Evolutionary conservation across 1,140 invertebrate species (phyloP), one percentile per base, ranked within the genome.

Genomic region (Drosophila prosaltans): DNA sequence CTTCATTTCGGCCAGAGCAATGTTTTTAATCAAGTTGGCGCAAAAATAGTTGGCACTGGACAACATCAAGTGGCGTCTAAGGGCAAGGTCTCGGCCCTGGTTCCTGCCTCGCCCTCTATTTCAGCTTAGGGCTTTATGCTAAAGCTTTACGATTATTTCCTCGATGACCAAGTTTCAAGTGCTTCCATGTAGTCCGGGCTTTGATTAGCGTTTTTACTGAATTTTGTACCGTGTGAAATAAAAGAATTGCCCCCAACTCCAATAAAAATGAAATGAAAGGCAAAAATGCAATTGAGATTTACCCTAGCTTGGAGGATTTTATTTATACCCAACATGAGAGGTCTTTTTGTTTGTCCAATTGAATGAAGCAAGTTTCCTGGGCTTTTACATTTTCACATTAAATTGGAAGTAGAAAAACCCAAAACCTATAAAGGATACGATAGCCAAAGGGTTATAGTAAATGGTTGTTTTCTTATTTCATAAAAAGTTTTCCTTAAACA

Each of bases 11-110:
- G 83, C 59, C 76, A 65, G 36, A 40, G 58, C 45, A 74, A 79
- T 85, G 80, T 77, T 86, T 88, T 86, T 86, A 86, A 86, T 88
- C 72, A 83, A 88, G 72, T 88, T 69, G 68, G 58, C 55, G 65
- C 60, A 70, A 70, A 88, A 83, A 39, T 59, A 39, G 57, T 59
- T 59, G 62, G 71, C 71, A 54, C 55, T 83, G 73, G 74, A 70
- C 66, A 68, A 26, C 48, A 51, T 80, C 63, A 61, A 86, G 83
- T 88, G 72, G 16, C 69, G 55, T 77, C 66, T 70, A 77, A 77
- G 76, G 65, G 65, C 69, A 70, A 74, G 68, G 65, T 69, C 61
- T 75, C 58, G 24, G 58, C 39, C 24, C 21, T 11, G 21, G 43
- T 21, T 16, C 45, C 21, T 51, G 24, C 10, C 39, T 36, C 32